These are phyloP conservation scores for Drosophila repleta DNA, from an alignment of 1,140 invertebrate species.

Conservation along the genomic window DNA sequence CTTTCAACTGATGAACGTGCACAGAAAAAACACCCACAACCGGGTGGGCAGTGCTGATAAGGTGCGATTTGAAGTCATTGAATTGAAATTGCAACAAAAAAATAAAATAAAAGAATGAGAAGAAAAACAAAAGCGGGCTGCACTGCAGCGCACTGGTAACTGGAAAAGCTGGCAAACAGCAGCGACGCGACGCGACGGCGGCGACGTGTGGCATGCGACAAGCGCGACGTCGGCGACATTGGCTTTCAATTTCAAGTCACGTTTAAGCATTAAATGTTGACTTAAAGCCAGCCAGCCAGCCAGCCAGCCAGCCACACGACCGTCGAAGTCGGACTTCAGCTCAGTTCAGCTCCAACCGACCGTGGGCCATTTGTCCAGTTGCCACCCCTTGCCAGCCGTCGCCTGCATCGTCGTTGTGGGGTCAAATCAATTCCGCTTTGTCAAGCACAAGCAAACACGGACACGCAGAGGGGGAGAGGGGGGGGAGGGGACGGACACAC, in stretches of 20 bases:
- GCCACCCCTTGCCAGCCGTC: not conserved
- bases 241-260: constrained; percentile 75
- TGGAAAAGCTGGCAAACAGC: not conserved
- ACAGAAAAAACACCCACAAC: constrained; percentile 23
- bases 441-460: constrained; percentile 35
- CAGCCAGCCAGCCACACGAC: constrained; percentile 20
- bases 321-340: constrained; percentile 11
- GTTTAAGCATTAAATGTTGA: constrained; percentile 54
- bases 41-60: constrained; percentile 17
- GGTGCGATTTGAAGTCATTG: constrained; percentile 2
- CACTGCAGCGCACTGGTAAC: not conserved
- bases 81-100: no score
- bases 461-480: constrained; percentile 22
- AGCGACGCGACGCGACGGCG: no score
- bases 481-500: not conserved
- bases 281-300: constrained; percentile 30
- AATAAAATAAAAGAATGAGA: no score
- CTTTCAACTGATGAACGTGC: no score
- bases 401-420: constrained; percentile 7
- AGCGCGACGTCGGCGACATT: constrained; percentile 34
- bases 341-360: constrained; percentile 37
- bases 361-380: constrained; percentile 56
- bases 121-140: not conserved
- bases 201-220: constrained; percentile 2
- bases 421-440: constrained; percentile 64